These are phyloP conservation scores for Rattus rattus DNA, from an alignment of 2,113 vertebrate genomes.

Conservation along the genomic window DNA sequence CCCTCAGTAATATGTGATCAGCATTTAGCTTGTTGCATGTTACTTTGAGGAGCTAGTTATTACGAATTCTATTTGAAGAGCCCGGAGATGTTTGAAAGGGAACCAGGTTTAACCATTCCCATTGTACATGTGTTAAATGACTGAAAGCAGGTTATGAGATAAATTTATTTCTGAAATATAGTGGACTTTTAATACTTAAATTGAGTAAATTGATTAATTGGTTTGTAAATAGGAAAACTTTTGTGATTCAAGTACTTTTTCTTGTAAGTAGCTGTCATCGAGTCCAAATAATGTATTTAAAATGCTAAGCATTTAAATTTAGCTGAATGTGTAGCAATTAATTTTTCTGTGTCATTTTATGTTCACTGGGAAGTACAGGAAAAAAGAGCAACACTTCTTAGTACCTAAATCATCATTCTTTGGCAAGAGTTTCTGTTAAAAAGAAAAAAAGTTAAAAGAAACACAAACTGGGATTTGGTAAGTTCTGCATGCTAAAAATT, in stretches of 20 bases:
- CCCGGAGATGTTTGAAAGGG: not conserved
- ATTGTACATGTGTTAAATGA: not conserved
- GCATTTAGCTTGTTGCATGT: not conserved
- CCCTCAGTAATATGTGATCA: not conserved
- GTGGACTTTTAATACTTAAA: not conserved
- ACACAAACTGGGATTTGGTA: not conserved
- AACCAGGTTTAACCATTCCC: not conserved
- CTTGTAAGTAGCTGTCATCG: not conserved
- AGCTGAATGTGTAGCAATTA: not conserved
- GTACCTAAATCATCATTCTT: not conserved
- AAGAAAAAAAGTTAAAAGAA: not conserved
- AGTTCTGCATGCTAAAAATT: not conserved
- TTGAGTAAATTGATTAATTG: slow-evolving; percentile 35
- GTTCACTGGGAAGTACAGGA: not conserved
- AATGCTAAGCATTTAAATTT: slow-evolving; percentile 7
- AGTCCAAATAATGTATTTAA: not conserved
- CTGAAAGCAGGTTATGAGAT: not conserved
- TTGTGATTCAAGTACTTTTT: not conserved
- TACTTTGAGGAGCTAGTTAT: not conserved
- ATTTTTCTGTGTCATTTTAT: not conserved
- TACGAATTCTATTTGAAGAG: not conserved
- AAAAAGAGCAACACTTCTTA: not conserved
- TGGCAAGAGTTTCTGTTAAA: not conserved
- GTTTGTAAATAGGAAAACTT: not conserved
- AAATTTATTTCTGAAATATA: slow-evolving; percentile 11